These are phyloP conservation scores for Cariama cristata DNA, from an alignment of 2,113 vertebrate species.

Conservation along the genomic window DNA sequence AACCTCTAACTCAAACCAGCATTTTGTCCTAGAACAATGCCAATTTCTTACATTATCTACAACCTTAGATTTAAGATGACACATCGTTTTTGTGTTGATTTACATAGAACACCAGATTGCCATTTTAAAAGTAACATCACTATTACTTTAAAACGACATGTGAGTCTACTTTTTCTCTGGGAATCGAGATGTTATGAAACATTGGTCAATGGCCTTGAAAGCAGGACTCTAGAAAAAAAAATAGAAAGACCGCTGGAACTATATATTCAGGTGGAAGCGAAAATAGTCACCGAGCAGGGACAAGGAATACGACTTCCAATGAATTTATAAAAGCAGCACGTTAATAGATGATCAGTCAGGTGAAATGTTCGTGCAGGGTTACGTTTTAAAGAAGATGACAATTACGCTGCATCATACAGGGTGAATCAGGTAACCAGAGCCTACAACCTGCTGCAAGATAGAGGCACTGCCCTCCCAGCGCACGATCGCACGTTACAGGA, in stretches of 20 bases:
- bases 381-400: not conserved
- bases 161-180: not conserved
- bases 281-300: not conserved
- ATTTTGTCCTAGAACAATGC: not conserved
- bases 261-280: not conserved
- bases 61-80: not conserved
- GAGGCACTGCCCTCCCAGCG: not conserved
- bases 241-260: not conserved
- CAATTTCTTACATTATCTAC: not conserved
- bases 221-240: not conserved
- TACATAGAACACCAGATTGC: not conserved
- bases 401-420: not conserved
- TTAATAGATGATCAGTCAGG: not conserved
- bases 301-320: not conserved
- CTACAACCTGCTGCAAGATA: not conserved
- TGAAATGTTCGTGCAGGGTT: too few relatives aligned
- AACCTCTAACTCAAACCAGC: not conserved
- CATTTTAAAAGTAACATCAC: not conserved
- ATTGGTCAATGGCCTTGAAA: not conserved
- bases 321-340: not conserved
- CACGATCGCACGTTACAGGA: fast-evolving
- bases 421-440: not conserved
- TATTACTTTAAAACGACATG: not conserved
- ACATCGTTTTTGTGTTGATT: not conserved
- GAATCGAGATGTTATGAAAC: not conserved